Evolutionary conservation across 2,888 invertebrate genomes (phyloP), one percentile per base, ranked within the genome.

Genomic region (Elysia crispata): DNA sequence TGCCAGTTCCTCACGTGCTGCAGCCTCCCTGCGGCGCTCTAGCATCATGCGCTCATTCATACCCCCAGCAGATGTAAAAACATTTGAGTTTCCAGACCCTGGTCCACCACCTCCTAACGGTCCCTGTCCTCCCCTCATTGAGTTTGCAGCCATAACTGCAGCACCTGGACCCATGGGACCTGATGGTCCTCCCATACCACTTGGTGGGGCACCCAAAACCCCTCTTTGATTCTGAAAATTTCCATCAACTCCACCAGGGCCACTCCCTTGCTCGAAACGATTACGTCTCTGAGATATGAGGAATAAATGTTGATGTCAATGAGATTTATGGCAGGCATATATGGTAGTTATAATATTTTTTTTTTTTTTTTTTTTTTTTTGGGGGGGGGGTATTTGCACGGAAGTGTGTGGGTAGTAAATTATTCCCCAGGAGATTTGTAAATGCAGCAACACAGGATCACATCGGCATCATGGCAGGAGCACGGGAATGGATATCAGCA

Each of bases 211-310:
- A 41, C 82, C 82, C 25, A 81, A 81, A 60, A 85, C 82, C 57
- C 83, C 83, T 33, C 82, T 69, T 64, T 82, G 82, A 41, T 79
- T 77, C 50, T 81, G 81, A 72, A 79, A 84, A 30, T 82, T 82
- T 62, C 81, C 83, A 74, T 80, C 81, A 77, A 75, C 72, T 49
- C 81, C 73, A 41, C 41, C 41, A 6, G 41, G 41, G 11, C 41
- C 41, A 57, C 78, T 64, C 49, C 81, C 81, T 57, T 84, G 86
- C 60, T 86, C 84, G 81, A 85, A 84, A 28, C 83, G 84, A 49
- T 83, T 83, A 76, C 83, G 84, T 49, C 85, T 83, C 82, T 83
- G 81, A 33, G 73, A 66, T 70, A 69, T 31, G 54, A 11, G 41
- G 11, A 41, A 11, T 11, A 41, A 41, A 3, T 3, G 41, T 41